Evolutionary conservation across 2,888 invertebrate genomes (phyloP), one percentile per base, ranked within the genome.

Genomic region (Leptinotarsa tumamoca): DNA sequence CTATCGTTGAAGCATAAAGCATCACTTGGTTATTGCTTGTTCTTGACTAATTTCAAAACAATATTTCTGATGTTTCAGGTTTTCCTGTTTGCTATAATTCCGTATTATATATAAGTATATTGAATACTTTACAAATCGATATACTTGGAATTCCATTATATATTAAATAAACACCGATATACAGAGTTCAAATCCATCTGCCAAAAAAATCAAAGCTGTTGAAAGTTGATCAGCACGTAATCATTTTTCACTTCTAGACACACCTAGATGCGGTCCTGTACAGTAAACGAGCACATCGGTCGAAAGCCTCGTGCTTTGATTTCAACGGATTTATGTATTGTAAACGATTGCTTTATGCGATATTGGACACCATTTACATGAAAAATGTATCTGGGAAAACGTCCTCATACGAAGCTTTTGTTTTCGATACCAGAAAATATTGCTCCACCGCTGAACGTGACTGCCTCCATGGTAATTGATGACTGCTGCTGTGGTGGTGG

Each of bases 311-410:
- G 78, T 73, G 88, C 87, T 88, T 87, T 88, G 89, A 89, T 89
- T 88, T 88, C 88, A 87, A 85, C 87, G 88, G 89, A 89, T 89
- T 89, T 89, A 89, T 89, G 88, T 89, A 87, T 89, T 89, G 89
- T 89, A 89, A 89, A 89, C 89, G 89, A 89, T 88, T 88, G 88
- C 89, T 89, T 89, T 89, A 89, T 89, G 88, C 88, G 88, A 89
- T 89, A 89, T 88, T 88, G 88, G 89, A 88, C 89, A 88, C 88
- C 89, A 89, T 89, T 89, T 89, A 89, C 89, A 89, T 89, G 89
- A 89, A 89, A 89, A 89, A 89, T 89, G 89, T 88, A 88, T 88
- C 88, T 86, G 86, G 87, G 86, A 87, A 86, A 87, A 86, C 87
- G 88, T 87, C 88, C 86, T 87, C 86, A 87, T 86, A 85, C 86